Evolutionary conservation across 2,113 vertebrate genomes (phyloP).

Genomic region (Artemisiospiza belli): DNA sequence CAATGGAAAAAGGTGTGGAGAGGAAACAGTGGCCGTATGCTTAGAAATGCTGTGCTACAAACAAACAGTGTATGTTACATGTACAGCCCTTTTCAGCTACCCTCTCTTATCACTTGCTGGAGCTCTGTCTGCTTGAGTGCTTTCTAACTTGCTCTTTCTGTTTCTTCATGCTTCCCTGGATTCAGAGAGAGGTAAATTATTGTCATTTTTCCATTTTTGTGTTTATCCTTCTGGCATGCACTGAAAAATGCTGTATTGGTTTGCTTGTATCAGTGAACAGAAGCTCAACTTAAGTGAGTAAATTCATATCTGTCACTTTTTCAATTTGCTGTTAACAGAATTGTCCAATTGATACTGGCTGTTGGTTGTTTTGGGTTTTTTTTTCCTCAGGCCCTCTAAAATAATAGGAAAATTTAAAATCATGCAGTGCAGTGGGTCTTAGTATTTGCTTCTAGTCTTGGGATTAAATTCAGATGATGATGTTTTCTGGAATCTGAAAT

Average conservation of each 20-base stretch:
- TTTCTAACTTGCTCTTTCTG: slow-evolving; percentile 77
- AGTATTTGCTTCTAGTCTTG: background rate
- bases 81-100: background rate
- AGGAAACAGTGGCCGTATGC: background rate
- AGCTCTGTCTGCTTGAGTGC: background rate
- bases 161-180: slow-evolving; percentile 83
- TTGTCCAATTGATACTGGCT: background rate
- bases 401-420: background rate
- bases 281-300: background rate
- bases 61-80: background rate
- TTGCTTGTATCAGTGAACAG: background rate
- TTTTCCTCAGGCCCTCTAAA: background rate
- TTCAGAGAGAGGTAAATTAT: slow-evolving; percentile 88
- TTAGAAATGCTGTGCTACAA: background rate
- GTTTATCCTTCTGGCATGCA: slow-evolving; percentile 21
- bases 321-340: background rate
- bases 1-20: background rate
- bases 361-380: background rate
- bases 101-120: background rate
- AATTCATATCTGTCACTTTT: background rate
- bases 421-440: rapidly evolving
- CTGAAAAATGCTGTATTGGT: background rate
- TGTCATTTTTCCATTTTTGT: slow-evolving; percentile 34
- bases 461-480: background rate
- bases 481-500: background rate